phyloP scores from a whole-genome alignment of 2,888 invertebrate genomes.

The Agrochola circellaris region DNA sequence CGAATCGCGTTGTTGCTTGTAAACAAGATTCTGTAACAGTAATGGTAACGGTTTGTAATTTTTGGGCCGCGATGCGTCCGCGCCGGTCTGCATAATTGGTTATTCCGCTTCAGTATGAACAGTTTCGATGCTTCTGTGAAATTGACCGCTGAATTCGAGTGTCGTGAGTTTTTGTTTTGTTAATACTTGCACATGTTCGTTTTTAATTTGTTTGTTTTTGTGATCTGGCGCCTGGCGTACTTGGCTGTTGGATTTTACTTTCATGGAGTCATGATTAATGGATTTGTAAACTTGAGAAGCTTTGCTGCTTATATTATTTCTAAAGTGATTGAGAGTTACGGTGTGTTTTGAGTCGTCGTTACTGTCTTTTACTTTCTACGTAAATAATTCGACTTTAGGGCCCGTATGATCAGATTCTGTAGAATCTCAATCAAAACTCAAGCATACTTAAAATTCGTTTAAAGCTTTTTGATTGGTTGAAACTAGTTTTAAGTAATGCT shows the following conservation, averaged over 20 bases:
- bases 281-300: slow-evolving; percentile 16
- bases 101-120: slow-evolving; percentile 71
- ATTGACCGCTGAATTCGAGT: slow-evolving; percentile 54
- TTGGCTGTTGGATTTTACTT: slow-evolving; percentile 25
- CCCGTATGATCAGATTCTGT: no score
- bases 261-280: slow-evolving; percentile 32
- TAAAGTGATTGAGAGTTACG: neutral
- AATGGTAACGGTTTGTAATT: slow-evolving; percentile 75
- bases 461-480: no score
- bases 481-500: no score
- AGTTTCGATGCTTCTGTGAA: slow-evolving; percentile 56
- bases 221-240: slow-evolving; percentile 42
- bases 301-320: slow-evolving; percentile 21
- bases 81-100: slow-evolving; percentile 74
- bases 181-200: slow-evolving; percentile 51
- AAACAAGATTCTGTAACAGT: slow-evolving; percentile 74
- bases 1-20: slow-evolving; percentile 40
- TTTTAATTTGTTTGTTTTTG: slow-evolving; percentile 43
- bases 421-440: no score
- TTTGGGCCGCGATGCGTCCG: slow-evolving; percentile 70
- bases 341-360: neutral
- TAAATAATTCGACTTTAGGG: neutral
- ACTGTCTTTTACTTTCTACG: neutral
- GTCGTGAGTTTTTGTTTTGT: slow-evolving; percentile 44
- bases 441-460: no score